A percentile compares a stretch with the other conserved stretches of the same genome.
Conservation (phyloP, 2,113 vertebrate species). For the Osmerus mordax region DNA sequence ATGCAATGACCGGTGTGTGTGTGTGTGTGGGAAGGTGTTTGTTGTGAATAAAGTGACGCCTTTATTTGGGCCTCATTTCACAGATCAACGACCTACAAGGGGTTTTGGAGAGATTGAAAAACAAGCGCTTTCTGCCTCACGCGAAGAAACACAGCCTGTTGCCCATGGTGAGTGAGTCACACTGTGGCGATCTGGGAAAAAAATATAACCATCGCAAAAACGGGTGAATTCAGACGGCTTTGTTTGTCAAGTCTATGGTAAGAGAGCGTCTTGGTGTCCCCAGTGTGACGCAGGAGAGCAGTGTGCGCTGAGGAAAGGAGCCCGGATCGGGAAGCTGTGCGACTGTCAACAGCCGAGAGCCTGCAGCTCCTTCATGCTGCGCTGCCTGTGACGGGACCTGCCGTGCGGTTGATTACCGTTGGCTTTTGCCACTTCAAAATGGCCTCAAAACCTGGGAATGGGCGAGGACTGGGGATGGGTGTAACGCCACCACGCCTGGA, state of each 20-base stretch:
- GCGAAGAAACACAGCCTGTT: conserved; percentile 57
- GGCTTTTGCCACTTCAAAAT: not conserved
- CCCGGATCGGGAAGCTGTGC: conserved; percentile 62
- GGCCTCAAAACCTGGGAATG: no score
- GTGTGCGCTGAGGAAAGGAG: conserved; percentile 60
- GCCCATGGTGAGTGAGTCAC: conserved; percentile 44
- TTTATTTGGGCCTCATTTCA: not conserved
- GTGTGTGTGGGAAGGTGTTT: not conserved
- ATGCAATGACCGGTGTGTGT: not conserved
- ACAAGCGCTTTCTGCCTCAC: conserved; percentile 47
- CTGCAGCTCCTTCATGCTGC: conserved; percentile 64
- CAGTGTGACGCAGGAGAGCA: conserved; percentile 64
- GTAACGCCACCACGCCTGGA: no score
- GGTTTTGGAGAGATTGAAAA: conserved; percentile 62
- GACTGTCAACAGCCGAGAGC: conserved; percentile 60
- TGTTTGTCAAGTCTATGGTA: no score
- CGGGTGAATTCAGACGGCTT: no score
- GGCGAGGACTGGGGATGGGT: no score
- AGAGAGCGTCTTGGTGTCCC: not conserved
- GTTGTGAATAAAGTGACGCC: not conserved
- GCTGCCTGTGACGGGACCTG: conserved; percentile 41
- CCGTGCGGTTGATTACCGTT: not conserved
- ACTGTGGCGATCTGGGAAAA: no score
- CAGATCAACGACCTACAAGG: conserved; percentile 60
- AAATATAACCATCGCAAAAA: no score